These are phyloP conservation scores for Drosophila imparisetae DNA, from an alignment of 2,888 invertebrate species.

Conservation along the genomic window DNA sequence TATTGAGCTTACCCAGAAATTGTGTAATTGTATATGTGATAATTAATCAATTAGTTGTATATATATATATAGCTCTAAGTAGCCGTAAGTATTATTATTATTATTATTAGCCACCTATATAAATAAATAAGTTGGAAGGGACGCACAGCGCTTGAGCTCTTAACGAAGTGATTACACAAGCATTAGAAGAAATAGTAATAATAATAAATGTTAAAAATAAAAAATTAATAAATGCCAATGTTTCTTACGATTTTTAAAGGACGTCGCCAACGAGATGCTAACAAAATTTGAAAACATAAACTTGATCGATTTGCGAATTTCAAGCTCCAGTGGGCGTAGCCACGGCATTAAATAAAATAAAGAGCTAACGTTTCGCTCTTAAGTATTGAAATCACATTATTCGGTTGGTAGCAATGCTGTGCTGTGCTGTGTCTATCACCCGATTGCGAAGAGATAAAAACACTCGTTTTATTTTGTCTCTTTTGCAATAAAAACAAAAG, in stretches of 20 bases:
- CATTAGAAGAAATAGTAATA: background rate
- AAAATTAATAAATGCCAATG: too few species aligned
- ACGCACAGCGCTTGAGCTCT: background rate
- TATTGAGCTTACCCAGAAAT: background rate
- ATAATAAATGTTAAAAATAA: background rate
- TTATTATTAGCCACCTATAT: background rate
- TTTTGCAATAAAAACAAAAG: background rate
- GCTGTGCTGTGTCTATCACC: background rate
- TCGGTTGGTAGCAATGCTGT: background rate
- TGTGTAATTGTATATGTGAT: background rate
- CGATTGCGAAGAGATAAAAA: background rate
- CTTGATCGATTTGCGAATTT: background rate
- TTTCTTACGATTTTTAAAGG: background rate
- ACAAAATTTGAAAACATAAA: background rate
- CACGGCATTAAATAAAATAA: background rate
- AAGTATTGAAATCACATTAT: background rate
- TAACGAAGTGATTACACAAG: background rate
- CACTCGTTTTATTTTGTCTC: background rate
- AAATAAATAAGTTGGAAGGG: background rate
- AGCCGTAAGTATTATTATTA: too few species aligned
- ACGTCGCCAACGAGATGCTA: too few species aligned
- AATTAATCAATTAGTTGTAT: background rate
- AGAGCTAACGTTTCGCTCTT: background rate
- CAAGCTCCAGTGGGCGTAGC: background rate
- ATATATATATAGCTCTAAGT: background rate